These are phyloP conservation scores for Epizoanthus illoricatus DNA, from an alignment of 92 coral and sea anemone species.

Conservation along the genomic window DNA sequence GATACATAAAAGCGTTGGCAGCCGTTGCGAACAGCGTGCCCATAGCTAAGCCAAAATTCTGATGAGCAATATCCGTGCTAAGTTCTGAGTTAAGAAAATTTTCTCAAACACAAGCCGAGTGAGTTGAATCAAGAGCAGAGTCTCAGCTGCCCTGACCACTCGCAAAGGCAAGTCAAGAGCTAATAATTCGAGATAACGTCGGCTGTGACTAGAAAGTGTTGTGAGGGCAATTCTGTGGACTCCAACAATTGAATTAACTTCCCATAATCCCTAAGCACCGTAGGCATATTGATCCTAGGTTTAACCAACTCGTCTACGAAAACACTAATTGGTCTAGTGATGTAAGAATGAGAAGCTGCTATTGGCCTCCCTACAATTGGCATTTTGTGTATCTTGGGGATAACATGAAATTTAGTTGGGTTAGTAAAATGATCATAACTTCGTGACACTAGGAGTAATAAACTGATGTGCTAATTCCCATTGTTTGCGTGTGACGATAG, in stretches of 20 bases:
- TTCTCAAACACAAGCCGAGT: constrained; percentile 51
- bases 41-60: constrained; percentile 45
- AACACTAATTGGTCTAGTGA: background rate
- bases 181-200: constrained; percentile 40
- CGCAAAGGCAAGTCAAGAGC: constrained; percentile 42
- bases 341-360: background rate
- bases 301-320: constrained; percentile 2
- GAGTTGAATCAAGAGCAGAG: constrained; percentile 52
- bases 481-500: no score
- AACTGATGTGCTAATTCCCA: constrained; percentile 6
- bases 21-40: constrained; percentile 46
- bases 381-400: background rate
- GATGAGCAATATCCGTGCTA: constrained; percentile 47
- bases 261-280: constrained; percentile 12
- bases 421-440: no score
- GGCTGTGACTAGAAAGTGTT: constrained; percentile 45
- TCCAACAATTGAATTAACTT: background rate
- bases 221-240: constrained; percentile 10
- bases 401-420: no score
- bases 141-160: constrained; percentile 46
- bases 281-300: background rate
- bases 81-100: constrained; percentile 51
- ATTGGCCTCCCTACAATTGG: constrained; percentile 7
- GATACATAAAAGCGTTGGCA: constrained; percentile 55
- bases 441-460: background rate